phyloP scores from a whole-genome alignment of 2,888 invertebrate species.

The Seladonia tumulorum region DNA sequence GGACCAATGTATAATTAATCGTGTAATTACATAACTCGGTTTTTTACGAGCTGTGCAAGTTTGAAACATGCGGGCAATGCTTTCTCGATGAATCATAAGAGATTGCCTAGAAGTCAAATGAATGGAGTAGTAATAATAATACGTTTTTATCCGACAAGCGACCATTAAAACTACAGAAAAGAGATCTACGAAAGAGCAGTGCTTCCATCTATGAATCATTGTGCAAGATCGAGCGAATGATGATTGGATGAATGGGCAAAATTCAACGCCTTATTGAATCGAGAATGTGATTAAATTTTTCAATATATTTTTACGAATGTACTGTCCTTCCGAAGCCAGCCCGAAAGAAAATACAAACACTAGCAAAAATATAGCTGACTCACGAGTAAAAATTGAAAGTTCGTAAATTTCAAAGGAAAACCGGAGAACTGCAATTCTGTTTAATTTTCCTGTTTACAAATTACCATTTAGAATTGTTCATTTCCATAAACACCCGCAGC shows the following conservation, averaged over 20 bases:
- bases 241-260: background rate
- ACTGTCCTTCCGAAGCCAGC: too few species aligned
- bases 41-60: background rate
- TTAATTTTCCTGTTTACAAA: background rate
- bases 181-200: background rate
- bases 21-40: background rate
- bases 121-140: background rate
- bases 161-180: background rate
- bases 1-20: background rate
- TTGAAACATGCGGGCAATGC: background rate
- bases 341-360: background rate
- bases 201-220: background rate
- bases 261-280: background rate
- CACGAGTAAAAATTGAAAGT: background rate
- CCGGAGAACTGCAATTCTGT: background rate
- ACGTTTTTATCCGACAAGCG: background rate
- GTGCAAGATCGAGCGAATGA: background rate
- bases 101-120: background rate
- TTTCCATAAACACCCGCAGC: conserved; percentile 6
- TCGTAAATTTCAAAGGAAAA: background rate
- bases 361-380: background rate
- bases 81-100: background rate
- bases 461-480: conserved; percentile 8
- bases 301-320: background rate
- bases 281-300: background rate